phyloP scores from a whole-genome alignment of 2,888 invertebrate species.

The Tetanocera ferruginea region DNA sequence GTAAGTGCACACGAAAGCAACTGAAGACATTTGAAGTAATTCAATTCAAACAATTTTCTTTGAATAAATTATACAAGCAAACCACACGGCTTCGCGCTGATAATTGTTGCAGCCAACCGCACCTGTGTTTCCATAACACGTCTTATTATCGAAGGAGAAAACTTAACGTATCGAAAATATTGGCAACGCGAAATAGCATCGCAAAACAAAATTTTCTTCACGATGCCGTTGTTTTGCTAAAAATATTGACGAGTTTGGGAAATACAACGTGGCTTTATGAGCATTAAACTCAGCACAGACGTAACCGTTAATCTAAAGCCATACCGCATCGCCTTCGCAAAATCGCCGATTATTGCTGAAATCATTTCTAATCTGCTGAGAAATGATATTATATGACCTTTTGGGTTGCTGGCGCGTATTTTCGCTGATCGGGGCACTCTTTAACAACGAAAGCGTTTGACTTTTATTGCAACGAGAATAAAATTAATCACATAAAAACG shows the following conservation, averaged over 20 bases:
- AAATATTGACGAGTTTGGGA: conserved; percentile 41
- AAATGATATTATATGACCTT: conserved; percentile 41
- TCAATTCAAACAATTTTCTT: too few relatives aligned
- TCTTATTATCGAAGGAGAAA: conserved; percentile 39
- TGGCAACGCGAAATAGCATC: background rate
- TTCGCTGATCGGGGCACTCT: too few relatives aligned
- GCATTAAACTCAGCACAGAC: conserved; percentile 26
- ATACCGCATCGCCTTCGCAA: conserved; percentile 47
- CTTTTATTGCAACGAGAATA: too few relatives aligned
- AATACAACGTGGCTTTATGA: conserved; percentile 34
- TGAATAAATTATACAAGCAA: too few relatives aligned
- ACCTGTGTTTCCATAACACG: too few relatives aligned
- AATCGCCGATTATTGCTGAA: conserved; percentile 35
- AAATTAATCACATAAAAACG: too few relatives aligned
- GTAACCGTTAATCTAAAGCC: conserved; percentile 37
- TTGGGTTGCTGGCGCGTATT: too few relatives aligned
- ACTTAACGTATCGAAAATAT: conserved; percentile 35
- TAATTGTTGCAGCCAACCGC: too few relatives aligned
- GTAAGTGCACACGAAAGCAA: too few relatives aligned
- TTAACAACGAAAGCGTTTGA: too few relatives aligned
- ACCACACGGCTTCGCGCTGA: too few relatives aligned
- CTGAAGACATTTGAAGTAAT: too few relatives aligned
- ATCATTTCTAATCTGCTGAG: conserved; percentile 40
- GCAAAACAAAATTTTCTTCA: conserved; percentile 6
- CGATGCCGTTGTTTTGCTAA: conserved; percentile 24